phyloP scores from a whole-genome alignment of 2,888 invertebrate species.

The Cryptophagus acutangulus region DNA sequence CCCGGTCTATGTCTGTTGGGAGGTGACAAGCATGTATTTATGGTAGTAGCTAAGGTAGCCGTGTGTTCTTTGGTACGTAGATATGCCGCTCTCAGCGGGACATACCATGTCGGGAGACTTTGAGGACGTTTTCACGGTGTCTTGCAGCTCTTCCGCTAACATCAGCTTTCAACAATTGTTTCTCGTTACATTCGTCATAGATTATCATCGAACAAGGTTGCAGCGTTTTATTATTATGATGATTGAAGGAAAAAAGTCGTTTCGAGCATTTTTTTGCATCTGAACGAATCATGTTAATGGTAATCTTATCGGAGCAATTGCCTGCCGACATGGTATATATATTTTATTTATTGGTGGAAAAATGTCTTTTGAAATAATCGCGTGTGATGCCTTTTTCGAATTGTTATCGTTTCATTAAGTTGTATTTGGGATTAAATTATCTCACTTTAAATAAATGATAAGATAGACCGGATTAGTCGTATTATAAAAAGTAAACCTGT shows the following conservation, averaged over 20 bases:
- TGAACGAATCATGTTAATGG: too few relatives aligned
- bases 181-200: conserved; percentile 7
- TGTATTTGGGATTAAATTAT: conserved; percentile 1
- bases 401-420: conserved; percentile 1
- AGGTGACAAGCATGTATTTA: conserved; percentile 29
- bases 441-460: conserved; percentile 1
- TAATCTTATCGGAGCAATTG: too few relatives aligned
- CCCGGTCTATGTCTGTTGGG: conserved; percentile 21
- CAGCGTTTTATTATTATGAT: too few relatives aligned
- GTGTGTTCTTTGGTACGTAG: conserved; percentile 22
- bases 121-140: conserved; percentile 10
- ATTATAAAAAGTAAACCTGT: conserved; percentile 15
- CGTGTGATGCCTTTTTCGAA: too few relatives aligned
- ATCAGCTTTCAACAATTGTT: conserved; percentile 19
- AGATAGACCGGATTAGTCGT: too few relatives aligned
- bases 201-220: too few relatives aligned
- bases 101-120: conserved; percentile 19
- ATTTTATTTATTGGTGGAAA: too few relatives aligned
- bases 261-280: too few relatives aligned
- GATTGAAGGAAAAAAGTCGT: too few relatives aligned
- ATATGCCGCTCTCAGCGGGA: conserved; percentile 29
- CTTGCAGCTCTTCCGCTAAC: conserved; percentile 15
- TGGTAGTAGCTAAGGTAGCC: conserved; percentile 27
- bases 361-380: too few relatives aligned
- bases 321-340: too few relatives aligned